Base-by-base conservation (phyloP, 2,888 invertebrate genomes). In the Laspeyria flexula region DNA sequence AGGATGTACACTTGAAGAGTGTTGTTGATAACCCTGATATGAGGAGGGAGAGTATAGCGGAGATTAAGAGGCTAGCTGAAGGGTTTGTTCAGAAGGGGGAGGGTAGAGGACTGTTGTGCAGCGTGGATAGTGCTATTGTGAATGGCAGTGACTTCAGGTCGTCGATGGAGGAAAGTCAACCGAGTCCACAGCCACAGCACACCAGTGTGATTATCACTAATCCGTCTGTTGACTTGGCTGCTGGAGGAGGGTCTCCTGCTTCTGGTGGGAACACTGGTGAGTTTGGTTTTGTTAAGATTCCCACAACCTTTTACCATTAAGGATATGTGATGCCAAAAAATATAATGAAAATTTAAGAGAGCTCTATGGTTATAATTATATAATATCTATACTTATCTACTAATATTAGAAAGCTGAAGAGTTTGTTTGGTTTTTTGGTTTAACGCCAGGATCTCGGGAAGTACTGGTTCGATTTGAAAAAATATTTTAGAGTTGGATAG, bases 171-270 rank as follows among this genome's bases (percentile, higher is more conserved):
- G 89, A 89, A 37, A 72, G 60, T 40, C 79, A 78, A 49, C 69
- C 81, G 0, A 77, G 65, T 50, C 83, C 83, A 1, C 89, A 79
- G 23, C 86, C 84, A 41, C 88, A 86, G 57, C 93, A 92, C 55
- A 94, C 95, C 5, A 95, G 95, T 64, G 95, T 96, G 1, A 95
- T 96, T 55, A 93, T 96, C 6, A 96, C 96, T 0, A 95, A 96
- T 72, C 95, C 95, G 0, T 95, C 95, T 1, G 93, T 96, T 5
- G 96, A 96, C 80, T 88, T 95, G 33, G 92, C 76, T 1, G 88
- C 92, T 48, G 85, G 86, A 11, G 85, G 86, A 11, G 88, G 86
- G 0, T 93, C 93, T 0, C 93, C 93, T 7, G 90, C 77, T 4
- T 92, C 91, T 27, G 85, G 85, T 12, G 90, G 86, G 11, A 89